These are phyloP conservation scores for Astatotilapia flaviijosephi DNA, from an alignment of 2,113 vertebrate species.

Conservation along the genomic window DNA sequence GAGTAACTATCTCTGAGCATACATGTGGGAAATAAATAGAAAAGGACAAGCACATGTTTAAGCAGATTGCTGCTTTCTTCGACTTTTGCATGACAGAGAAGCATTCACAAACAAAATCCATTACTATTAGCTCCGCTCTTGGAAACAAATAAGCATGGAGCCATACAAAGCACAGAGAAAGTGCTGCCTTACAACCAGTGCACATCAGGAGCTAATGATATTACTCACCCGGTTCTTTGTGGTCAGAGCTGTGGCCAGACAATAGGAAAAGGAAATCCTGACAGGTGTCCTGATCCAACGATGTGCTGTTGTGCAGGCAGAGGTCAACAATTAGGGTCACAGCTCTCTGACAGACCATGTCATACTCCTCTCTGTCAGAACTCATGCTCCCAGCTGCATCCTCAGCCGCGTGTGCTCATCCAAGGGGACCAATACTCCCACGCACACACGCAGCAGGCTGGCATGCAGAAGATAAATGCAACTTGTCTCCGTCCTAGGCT, in stretches of 20 bases:
- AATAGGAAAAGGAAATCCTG: constrained; percentile 72
- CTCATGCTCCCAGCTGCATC: constrained; percentile 76
- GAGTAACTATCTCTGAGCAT: neutral
- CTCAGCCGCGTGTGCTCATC: constrained; percentile 63
- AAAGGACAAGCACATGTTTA: neutral
- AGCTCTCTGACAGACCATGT: constrained; percentile 77
- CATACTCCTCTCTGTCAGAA: constrained; percentile 71
- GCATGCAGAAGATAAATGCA: constrained; percentile 47
- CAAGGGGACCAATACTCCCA: constrained; percentile 48
- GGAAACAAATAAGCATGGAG: neutral
- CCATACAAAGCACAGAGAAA: neutral
- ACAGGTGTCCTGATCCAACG: constrained; percentile 70
- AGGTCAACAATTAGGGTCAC: constrained; percentile 78
- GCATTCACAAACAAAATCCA: neutral
- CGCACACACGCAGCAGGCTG: constrained; percentile 23
- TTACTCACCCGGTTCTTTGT: constrained; percentile 57
- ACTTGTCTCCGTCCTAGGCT: constrained; percentile 50
- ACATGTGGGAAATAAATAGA: neutral
- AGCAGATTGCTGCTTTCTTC: neutral
- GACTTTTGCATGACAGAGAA: neutral
- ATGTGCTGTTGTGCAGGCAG: constrained; percentile 71
- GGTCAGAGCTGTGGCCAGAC: constrained; percentile 56
- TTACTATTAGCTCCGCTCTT: neutral
- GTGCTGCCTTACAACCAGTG: neutral
- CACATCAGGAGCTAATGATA: neutral